phyloP scores from a whole-genome alignment of 2,797 vertebrate genomes.

The Streptopelia turtur region DNA sequence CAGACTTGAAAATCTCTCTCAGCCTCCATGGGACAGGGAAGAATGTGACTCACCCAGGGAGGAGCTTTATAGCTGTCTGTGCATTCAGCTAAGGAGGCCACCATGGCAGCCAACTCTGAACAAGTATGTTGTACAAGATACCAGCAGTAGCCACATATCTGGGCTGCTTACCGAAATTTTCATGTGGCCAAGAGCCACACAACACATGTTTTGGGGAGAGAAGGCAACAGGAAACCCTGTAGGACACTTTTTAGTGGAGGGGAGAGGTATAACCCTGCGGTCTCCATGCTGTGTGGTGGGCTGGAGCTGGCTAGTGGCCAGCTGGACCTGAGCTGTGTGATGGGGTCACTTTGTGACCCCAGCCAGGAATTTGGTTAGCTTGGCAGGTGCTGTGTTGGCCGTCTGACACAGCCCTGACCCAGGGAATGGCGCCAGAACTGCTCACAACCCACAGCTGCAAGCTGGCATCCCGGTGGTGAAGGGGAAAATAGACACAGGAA shows the following conservation, averaged over 20 bases:
- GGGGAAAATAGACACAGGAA: neutral
- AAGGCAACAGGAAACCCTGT: neutral
- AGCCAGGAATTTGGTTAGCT: neutral
- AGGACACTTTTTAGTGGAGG: neutral
- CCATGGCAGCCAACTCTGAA: fast-evolving
- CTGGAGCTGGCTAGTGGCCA: neutral
- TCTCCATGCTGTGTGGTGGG: neutral
- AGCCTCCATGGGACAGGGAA: neutral
- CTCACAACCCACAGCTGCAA: neutral
- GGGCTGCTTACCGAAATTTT: neutral
- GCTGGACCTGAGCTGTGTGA: neutral
- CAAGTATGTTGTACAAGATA: neutral
- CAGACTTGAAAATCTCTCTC: neutral
- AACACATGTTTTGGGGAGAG: fast-evolving
- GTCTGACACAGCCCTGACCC: neutral
- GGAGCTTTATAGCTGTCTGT: neutral
- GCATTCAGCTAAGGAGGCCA: neutral
- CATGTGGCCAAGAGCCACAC: neutral
- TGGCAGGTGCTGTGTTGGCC: neutral
- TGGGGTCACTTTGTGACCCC: neutral
- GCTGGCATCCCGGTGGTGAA: neutral
- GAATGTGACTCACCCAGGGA: neutral
- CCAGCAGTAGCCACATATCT: neutral
- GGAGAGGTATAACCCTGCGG: neutral
- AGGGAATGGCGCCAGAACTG: neutral